Percentiles rank a stretch among this genome's conserved stretches.
Evolutionary conservation across 64 coral and sea anemone species (phyloP).

Genomic region (Stylophora pistillata): DNA sequence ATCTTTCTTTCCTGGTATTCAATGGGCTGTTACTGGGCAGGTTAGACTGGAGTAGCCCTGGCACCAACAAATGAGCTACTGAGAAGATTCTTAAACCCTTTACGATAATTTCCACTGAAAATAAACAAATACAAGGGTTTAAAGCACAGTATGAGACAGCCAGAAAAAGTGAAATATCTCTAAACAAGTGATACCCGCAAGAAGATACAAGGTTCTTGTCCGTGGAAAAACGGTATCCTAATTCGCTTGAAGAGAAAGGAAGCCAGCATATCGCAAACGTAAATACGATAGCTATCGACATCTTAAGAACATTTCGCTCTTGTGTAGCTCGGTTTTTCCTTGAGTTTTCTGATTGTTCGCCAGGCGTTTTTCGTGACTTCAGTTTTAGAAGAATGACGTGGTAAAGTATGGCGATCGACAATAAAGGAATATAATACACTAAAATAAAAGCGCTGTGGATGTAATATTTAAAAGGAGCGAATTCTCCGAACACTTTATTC

Average conservation of each 20-base stretch:
- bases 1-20: no score
- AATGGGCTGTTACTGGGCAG: no score
- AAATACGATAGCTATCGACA: conserved; percentile 7
- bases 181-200: no score
- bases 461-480: not conserved
- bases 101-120: not conserved
- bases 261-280: not conserved
- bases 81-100: not conserved
- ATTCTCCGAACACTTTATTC: not conserved
- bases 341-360: not conserved
- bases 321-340: not conserved
- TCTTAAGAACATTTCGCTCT: not conserved
- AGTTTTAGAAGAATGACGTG: not conserved
- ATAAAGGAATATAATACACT: no score
- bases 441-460: not conserved
- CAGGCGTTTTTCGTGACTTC: not conserved
- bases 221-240: not conserved
- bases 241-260: not conserved
- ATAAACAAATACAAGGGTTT: conserved; percentile 5
- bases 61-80: no score
- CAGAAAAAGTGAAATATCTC: not conserved
- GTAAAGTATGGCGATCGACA: not conserved
- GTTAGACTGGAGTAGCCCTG: no score
- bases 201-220: not conserved
- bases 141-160: not conserved